Evolutionary conservation across 1,140 invertebrate species (phyloP).

Genomic region (Penaeus japonicus): DNA sequence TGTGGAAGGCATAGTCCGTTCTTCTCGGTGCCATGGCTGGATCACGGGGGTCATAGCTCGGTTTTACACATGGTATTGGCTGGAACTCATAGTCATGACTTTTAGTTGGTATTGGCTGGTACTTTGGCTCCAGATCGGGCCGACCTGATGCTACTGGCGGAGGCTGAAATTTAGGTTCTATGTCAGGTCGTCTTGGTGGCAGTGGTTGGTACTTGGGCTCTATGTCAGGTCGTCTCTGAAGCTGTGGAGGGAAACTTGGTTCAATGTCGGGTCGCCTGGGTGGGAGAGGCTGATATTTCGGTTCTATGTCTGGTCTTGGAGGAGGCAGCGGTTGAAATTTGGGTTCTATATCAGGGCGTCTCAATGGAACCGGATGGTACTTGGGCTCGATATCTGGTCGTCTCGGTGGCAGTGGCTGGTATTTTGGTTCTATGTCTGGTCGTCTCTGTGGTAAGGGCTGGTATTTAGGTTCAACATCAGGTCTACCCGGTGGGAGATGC

Average conservation of each 20-base stretch:
- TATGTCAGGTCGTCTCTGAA: constrained; percentile 18
- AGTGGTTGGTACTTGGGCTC: constrained; percentile 14
- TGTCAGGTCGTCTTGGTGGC: constrained; percentile 15
- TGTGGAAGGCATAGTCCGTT: no score
- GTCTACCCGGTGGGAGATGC: background rate
- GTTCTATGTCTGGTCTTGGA: constrained; percentile 18
- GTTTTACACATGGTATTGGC: no score
- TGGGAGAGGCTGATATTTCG: constrained; percentile 15
- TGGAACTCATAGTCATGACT: background rate
- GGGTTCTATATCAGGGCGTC: constrained; percentile 36
- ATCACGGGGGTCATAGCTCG: no score
- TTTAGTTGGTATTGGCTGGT: background rate
- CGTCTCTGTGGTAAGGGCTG: constrained; percentile 18
- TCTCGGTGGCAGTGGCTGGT: constrained; percentile 31
- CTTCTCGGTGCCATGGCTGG: no score
- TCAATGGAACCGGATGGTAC: constrained; percentile 24
- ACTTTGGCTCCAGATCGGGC: constrained; percentile 25
- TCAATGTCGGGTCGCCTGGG: constrained; percentile 9
- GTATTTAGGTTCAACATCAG: constrained; percentile 34
- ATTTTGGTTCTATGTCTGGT: constrained; percentile 46
- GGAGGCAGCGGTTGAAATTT: constrained; percentile 33
- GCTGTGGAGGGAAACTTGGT: background rate
- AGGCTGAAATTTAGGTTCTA: constrained; percentile 33
- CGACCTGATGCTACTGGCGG: background rate
- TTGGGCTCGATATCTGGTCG: constrained; percentile 29